A percentile compares a stretch with the other conserved stretches of the same genome.
These are phyloP conservation scores for Arctia plantaginis DNA, from an alignment of 2,888 invertebrate genomes.

Conservation along the genomic window DNA sequence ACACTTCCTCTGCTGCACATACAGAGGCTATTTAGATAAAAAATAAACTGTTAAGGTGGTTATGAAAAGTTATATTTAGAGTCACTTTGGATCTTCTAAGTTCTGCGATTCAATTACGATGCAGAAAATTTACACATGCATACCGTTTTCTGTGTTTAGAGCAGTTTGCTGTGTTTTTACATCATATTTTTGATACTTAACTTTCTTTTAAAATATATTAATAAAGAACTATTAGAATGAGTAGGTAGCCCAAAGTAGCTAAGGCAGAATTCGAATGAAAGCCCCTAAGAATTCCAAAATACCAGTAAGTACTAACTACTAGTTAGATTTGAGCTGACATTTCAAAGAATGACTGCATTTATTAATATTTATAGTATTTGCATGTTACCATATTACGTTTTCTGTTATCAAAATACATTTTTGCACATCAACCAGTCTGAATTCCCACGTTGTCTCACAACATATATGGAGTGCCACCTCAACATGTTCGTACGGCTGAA, in stretches of 20 bases:
- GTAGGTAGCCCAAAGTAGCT: too few species aligned
- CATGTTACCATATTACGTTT: neutral
- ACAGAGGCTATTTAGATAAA: slow-evolving; percentile 1
- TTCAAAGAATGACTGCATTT: neutral
- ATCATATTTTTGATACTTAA: too few species aligned
- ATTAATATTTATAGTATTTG: neutral
- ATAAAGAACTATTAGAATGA: too few species aligned
- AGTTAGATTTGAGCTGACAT: neutral
- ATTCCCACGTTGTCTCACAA: slow-evolving; percentile 15
- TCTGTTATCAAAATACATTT: neutral
- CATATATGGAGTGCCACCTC: slow-evolving; percentile 32
- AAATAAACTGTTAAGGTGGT: neutral
- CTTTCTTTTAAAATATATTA: too few species aligned
- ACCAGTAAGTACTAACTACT: too few species aligned
- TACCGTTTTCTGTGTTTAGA: neutral
- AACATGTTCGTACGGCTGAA: slow-evolving; percentile 42
- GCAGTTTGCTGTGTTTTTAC: too few species aligned
- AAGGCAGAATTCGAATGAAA: too few species aligned
- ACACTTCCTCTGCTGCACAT: too few species aligned
- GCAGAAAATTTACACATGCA: neutral
- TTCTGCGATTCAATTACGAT: neutral
- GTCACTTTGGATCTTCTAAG: neutral
- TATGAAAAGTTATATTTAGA: slow-evolving; percentile 3
- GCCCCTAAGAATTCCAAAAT: too few species aligned
- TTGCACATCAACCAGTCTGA: neutral